Base-by-base conservation (phyloP, 2,888 invertebrate species). In the Augochlorella aurata region DNA sequence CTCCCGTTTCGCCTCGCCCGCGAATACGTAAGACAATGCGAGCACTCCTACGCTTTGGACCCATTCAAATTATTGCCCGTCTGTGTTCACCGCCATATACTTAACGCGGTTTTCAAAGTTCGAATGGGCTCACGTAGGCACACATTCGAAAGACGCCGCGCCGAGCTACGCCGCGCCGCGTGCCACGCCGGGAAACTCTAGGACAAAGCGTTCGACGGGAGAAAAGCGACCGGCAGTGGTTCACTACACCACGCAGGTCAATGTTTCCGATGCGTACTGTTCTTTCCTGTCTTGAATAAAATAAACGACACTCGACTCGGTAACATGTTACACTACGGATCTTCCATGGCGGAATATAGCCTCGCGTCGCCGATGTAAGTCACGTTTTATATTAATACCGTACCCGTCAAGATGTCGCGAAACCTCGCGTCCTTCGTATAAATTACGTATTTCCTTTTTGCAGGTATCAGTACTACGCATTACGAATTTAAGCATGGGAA, bases 21-120 rank as follows among this genome's bases (percentile, higher is more conserved):
- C n/a, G 50, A 63, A 79, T 68, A 49, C 38, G 69, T 44, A 49
- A 74, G 54, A 74, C 63, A 81, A 79, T 70, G 50, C 72, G 38
- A 21, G 14, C 44, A 63, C 54, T 38, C 44, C 69, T 65, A 45
- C 54, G 21, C 52, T 81, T 68, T 70, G n/a, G 16, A 18, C 49
- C 61, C 49, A 61, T 45, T 80, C 47, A 80, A 79, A 69, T 67
- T 63, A 24, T 79, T 65, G 69, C 63, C 45, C 67, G 50, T 16
- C 49, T 61, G 16, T 54, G 50, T 67, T 49, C 49, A 21, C 65
- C 9, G 47, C n/a, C 29, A 45, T 45, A 49, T n/a, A 49, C 45
- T 52, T 50, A 38, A 29, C n/a, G 29, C 45, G 71, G 45, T 63
- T 45, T 54, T 63, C 67, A 71, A 67, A 45, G 78, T 61, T 58